phyloP scores from a whole-genome alignment of 2,888 invertebrate genomes.

The Leptothorax acervorum region DNA sequence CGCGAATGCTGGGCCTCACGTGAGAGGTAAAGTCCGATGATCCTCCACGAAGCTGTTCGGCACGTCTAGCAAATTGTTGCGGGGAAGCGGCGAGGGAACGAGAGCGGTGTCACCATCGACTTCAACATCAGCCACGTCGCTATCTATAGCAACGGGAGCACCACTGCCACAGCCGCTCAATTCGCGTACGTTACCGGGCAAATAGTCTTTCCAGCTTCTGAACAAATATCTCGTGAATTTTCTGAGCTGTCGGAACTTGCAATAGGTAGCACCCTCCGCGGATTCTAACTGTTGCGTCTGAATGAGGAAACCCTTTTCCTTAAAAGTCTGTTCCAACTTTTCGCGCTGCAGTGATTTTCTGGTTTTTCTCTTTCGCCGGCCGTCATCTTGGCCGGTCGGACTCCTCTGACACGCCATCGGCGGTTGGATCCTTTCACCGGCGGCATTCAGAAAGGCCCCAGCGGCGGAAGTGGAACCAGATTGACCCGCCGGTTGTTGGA shows the following conservation, averaged over 20 bases:
- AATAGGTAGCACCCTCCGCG: conserved; percentile 97
- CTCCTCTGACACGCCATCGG: conserved; percentile 74
- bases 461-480: conserved; percentile 87
- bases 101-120: conserved; percentile 71
- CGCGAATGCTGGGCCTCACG: conserved; percentile 66
- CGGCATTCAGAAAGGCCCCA: conserved; percentile 85
- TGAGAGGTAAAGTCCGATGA: conserved; percentile 78
- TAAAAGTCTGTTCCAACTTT: conserved; percentile 96
- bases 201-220: conserved; percentile 96
- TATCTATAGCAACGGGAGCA: conserved; percentile 64
- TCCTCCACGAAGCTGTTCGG: conserved; percentile 78
- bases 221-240: conserved; percentile 97
- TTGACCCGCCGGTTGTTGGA: conserved; percentile 87
- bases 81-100: conserved; percentile 68
- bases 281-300: conserved; percentile 97
- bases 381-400: conserved; percentile 74
- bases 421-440: conserved; percentile 87
- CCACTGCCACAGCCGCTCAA: conserved; percentile 69
- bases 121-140: conserved; percentile 74
- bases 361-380: conserved; percentile 90
- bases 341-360: conserved; percentile 94
- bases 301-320: conserved; percentile 96
- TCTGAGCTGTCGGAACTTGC: conserved; percentile 95
- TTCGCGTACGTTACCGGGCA: conserved; percentile 90
- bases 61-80: conserved; percentile 73